Conservation (phyloP, 1,140 invertebrate genomes). For the Trigoniulus corallinus region DNA sequence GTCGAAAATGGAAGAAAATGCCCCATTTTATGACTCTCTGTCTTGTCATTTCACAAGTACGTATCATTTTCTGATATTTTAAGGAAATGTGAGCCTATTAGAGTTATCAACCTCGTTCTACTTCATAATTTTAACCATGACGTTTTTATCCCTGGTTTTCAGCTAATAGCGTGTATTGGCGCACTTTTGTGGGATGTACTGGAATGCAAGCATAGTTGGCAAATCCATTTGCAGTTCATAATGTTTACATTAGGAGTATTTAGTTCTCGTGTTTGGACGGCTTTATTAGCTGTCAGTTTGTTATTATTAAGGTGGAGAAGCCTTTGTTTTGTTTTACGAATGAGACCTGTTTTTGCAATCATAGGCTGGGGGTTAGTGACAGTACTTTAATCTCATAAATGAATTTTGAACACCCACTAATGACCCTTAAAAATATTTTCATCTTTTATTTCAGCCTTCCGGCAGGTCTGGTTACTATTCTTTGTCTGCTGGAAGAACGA, state of each 20-base stretch:
- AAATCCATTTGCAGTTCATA: constrained; percentile 49
- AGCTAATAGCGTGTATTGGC: constrained; percentile 44
- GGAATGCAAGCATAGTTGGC: constrained; percentile 28
- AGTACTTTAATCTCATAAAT: constrained; percentile 1
- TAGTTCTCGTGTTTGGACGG: constrained; percentile 63
- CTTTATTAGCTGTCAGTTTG: constrained; percentile 55
- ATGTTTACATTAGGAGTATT: constrained; percentile 54
- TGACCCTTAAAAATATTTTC: constrained; percentile 7
- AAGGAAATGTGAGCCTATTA: not conserved
- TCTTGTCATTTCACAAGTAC: constrained; percentile 60
- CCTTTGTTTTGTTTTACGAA: constrained; percentile 54
- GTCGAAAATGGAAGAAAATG: constrained; percentile 53
- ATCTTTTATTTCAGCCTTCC: constrained; percentile 31
- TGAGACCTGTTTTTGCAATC: constrained; percentile 48
- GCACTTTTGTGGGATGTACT: constrained; percentile 47
- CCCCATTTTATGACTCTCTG: constrained; percentile 67
- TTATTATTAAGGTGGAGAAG: constrained; percentile 65
- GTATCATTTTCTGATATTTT: constrained; percentile 8
- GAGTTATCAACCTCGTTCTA: not conserved
- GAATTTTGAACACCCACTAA: not conserved
- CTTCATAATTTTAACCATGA: not conserved
- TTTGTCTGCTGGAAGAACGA: constrained; percentile 32
- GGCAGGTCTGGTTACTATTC: constrained; percentile 30
- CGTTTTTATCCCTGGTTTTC: not conserved
- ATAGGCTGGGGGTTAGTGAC: constrained; percentile 56